Base-by-base conservation (phyloP, 2,888 invertebrate species). In the Plusia festucae region DNA sequence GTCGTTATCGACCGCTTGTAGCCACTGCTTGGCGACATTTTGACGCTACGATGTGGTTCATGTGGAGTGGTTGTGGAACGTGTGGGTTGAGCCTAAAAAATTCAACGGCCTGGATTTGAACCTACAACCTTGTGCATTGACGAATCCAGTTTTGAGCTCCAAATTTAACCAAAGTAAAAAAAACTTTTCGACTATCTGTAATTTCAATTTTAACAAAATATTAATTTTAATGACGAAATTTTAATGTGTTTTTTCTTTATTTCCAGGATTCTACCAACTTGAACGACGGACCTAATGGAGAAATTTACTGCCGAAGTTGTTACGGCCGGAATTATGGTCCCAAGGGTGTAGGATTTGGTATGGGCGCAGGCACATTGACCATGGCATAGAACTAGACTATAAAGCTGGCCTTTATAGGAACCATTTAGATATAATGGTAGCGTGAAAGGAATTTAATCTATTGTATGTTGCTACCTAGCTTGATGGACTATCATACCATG, bases 241-340 rank as follows among this genome's bases (percentile, higher is more conserved):
- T n/a, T n/a, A n/a, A n/a, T n/a, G 6, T 27, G n/a, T 27, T n/a
- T 0, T 62, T 34, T 54, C 18, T 57, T 66, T 85, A 86, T 67
- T 90, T 91, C 54, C 88, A 96, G 93, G 98, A 98, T 94, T 98
- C 98, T 81, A 98, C 98, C 86, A 98, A 97, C 89, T 95, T 98
- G 83, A 98, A 98, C 89, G 99, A 98, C 87, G 99, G 97, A 78
- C 99, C 99, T 70, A 98, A 99, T 90, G 97, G 97, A 62, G 98
- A 99, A 89, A 98, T 99, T 88, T 99, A 98, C 95, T 99, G 99
- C 95, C 96, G 97, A 90, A 96, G 98, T 79, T 98, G 98, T 93
- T 98, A 98, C 92, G 97, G 97, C 81, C 96, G 97, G 86, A 97
- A 97, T 92, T 98, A 96, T 88, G 98, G 98, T 62, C 98, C 98